phyloP scores from a whole-genome alignment of 2,113 vertebrate genomes.

The Paedocypris sp. region DNA sequence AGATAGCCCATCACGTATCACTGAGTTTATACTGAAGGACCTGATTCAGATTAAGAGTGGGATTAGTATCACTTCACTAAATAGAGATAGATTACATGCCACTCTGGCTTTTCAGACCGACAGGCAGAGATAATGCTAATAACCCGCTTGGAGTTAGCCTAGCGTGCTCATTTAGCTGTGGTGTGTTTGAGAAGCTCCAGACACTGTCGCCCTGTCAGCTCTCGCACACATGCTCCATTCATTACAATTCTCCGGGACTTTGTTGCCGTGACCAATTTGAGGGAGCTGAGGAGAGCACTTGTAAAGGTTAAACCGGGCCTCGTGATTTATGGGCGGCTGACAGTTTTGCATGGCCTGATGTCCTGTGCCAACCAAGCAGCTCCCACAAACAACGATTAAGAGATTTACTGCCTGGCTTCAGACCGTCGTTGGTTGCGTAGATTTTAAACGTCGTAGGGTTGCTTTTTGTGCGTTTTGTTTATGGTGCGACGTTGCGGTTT shows the following conservation, averaged over 20 bases:
- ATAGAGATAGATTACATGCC: constrained; percentile 3
- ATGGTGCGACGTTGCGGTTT: too few species aligned
- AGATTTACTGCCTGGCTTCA: constrained; percentile 29
- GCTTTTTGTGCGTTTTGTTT: too few species aligned
- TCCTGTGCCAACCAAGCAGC: constrained; percentile 19
- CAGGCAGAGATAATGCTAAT: constrained; percentile 22
- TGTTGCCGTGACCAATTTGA: constrained; percentile 35
- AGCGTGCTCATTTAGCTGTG: constrained; percentile 17
- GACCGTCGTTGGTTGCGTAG: too few species aligned
- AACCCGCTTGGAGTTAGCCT: constrained; percentile 18
- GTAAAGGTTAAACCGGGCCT: constrained; percentile 37
- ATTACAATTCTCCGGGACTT: constrained; percentile 31
- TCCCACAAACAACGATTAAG: constrained; percentile 38
- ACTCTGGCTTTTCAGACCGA: constrained; percentile 5
- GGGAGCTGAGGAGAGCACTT: constrained; percentile 26
- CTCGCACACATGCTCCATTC: constrained; percentile 27
- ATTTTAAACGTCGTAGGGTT: too few species aligned
- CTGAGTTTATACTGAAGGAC: constrained; percentile 1
- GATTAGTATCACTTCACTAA: constrained; percentile 9
- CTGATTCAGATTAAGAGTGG: constrained; percentile 14
- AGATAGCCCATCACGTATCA: neutral
- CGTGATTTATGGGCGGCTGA: constrained; percentile 30
- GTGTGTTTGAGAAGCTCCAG: constrained; percentile 23
- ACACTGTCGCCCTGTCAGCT: constrained; percentile 34
- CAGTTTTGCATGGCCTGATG: constrained; percentile 18